Conservation (phyloP, 2,113 vertebrate species). For the Crotalus helleri region DNA sequence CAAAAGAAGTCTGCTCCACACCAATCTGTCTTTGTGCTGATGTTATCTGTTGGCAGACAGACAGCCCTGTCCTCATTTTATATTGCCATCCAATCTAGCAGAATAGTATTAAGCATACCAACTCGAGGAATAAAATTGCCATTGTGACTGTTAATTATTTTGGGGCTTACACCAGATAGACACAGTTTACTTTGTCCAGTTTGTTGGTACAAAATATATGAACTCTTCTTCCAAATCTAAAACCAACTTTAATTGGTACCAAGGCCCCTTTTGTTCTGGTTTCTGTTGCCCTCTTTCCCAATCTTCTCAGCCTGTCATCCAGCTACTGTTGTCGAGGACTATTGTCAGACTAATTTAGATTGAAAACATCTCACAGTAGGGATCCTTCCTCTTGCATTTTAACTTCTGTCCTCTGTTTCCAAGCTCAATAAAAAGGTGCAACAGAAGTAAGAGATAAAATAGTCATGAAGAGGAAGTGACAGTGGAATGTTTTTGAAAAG, state of each 20-base stretch:
- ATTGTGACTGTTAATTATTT: not conserved
- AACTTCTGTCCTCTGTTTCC: not conserved
- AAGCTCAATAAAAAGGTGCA: conserved; percentile 11
- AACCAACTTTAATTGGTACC: not conserved
- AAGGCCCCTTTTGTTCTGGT: not conserved
- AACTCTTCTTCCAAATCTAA: conserved; percentile 1
- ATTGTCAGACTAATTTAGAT: conserved; percentile 25
- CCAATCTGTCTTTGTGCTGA: not conserved
- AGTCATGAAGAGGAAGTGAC: conserved; percentile 7
- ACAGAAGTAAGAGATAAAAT: conserved; percentile 18
- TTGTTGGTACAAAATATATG: not conserved
- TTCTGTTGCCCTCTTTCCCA: not conserved
- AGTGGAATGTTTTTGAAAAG: conserved; percentile 10
- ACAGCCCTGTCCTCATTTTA: not conserved
- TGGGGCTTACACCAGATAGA: not conserved
- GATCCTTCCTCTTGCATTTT: conserved; percentile 7
- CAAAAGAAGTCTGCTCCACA: not conserved
- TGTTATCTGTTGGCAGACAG: not conserved
- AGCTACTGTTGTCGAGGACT: conserved; percentile 1
- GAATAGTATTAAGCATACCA: not conserved
- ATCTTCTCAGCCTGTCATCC: conserved; percentile 12
- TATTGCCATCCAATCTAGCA: not conserved
- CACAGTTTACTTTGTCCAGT: not conserved
- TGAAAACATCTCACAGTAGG: conserved; percentile 14
- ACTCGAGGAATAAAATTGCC: not conserved